Base-by-base conservation (phyloP, 2,888 invertebrate genomes). In the Parnassius apollo region DNA sequence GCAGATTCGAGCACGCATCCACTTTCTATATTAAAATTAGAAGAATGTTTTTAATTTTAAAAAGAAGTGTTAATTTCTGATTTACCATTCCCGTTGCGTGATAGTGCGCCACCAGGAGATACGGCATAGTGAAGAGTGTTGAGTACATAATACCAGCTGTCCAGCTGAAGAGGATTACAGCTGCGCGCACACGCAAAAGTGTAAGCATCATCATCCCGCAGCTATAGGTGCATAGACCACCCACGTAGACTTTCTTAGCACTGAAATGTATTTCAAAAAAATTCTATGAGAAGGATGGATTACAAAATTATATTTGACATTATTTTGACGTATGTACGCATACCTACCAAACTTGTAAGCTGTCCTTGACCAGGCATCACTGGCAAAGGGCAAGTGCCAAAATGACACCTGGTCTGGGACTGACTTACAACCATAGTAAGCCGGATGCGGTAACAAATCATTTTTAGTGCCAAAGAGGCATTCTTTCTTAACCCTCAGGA, bases 81-180 rank as follows among this genome's bases (percentile, higher is more conserved):
- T 61, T 53, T 62, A 61, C 98, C 92, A 94, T 95, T 73, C 96
- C 96, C 65, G 95, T 95, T n/a, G 97, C 95, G 81, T 99, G 98
- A 82, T 98, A 99, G 81, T 97, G 96, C 7, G 99, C 98, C 42
- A 99, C 95, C 60, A 99, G 92, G 46, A 98, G 91, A 79, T 98
- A 99, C 1, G 98, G 98, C 97, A 99, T 97, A 10, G 98, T 99
- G 86, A 99, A 99, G 42, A 99, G 93, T 0, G 98, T 98, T 12
- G 98, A 98, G 86, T 99, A 99, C 98, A 98, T 98, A 55, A 99
- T 95, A 2, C 99, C 98, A 1, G 98, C 98, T 0, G 97, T 96
- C 94, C 98, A 97, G 69, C 98, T 98, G 83, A 98, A 97, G 50
- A 98, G 79, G 51, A 98, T 94, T 0, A 98, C 97, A 4, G 96